These are phyloP conservation scores for Eurosta solidaginis DNA, from an alignment of 1,140 invertebrate species.

Conservation along the genomic window DNA sequence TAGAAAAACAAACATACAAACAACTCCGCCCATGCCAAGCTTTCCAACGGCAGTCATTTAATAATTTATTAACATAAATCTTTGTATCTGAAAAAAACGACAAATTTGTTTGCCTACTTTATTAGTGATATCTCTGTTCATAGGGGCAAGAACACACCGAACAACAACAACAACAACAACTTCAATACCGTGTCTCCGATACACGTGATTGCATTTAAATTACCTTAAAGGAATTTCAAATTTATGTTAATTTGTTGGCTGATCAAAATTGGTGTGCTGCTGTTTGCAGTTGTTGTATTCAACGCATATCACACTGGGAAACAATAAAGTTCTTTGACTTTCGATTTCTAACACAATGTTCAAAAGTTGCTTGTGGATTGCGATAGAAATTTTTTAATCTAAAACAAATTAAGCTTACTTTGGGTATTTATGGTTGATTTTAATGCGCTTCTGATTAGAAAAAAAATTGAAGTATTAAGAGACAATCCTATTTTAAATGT, in stretches of 20 bases:
- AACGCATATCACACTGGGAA: neutral
- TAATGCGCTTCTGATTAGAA: no score
- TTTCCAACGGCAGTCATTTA: neutral
- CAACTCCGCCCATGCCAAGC: neutral
- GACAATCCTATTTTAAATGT: no score
- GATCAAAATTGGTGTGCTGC: neutral
- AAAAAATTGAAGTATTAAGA: no score
- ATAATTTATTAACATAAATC: neutral
- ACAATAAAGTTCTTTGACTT: neutral
- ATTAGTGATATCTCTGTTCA: conserved; percentile 6
- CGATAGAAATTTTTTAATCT: no score
- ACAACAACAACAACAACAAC: neutral
- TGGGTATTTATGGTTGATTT: no score
- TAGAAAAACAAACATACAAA: neutral
- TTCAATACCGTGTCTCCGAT: no score
- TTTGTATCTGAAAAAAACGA: no score
- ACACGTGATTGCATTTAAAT: neutral
- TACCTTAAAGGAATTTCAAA: neutral
- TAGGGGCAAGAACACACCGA: neutral
- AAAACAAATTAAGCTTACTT: no score
- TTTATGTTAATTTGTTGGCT: conserved; percentile 24
- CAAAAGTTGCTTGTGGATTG: no score
- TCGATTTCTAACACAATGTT: neutral
- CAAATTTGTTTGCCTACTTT: conserved; percentile 21
- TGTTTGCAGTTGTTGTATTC: neutral